A percentile compares a stretch with the other conserved stretches of the same genome.
Conservation (phyloP, 2,113 vertebrate genomes). For the Microcebus jonahi region DNA sequence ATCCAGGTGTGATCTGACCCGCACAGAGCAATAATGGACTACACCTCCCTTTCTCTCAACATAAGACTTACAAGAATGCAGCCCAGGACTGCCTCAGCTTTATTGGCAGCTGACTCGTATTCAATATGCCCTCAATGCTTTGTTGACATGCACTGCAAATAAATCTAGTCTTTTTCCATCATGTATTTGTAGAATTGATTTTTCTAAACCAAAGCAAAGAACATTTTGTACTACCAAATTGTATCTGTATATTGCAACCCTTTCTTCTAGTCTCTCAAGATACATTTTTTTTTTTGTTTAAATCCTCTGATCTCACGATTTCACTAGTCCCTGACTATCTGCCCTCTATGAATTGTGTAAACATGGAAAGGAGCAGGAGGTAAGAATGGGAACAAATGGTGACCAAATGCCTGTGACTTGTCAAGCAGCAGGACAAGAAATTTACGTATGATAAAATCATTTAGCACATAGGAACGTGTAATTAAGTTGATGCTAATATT, state of each 20-base stretch:
- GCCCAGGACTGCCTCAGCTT: neutral
- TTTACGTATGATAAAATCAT: neutral
- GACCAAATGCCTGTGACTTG: neutral
- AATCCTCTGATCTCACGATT: neutral
- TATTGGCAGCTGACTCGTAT: neutral
- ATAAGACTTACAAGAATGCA: rapidly evolving
- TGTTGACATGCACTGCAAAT: neutral
- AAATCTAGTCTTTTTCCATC: conserved; percentile 33
- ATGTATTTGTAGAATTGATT: conserved; percentile 58
- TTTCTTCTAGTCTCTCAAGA: neutral
- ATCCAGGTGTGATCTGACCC: neutral
- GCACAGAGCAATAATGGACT: neutral
- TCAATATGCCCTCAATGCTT: neutral
- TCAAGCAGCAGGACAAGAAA: neutral
- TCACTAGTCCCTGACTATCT: neutral
- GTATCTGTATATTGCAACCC: neutral
- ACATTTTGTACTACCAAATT: conserved; percentile 43
- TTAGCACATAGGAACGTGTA: neutral
- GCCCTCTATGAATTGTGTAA: neutral
- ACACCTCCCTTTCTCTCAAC: neutral
- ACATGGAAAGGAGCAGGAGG: neutral
- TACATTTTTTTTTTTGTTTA: neutral
- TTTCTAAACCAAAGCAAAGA: conserved; percentile 57
- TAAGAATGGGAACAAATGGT: neutral
- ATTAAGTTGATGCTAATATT: neutral